Percentiles rank a stretch among this genome's conserved stretches.
Evolutionary conservation across 2,113 vertebrate genomes (phyloP).

Genomic region (Leuciscus idus): DNA sequence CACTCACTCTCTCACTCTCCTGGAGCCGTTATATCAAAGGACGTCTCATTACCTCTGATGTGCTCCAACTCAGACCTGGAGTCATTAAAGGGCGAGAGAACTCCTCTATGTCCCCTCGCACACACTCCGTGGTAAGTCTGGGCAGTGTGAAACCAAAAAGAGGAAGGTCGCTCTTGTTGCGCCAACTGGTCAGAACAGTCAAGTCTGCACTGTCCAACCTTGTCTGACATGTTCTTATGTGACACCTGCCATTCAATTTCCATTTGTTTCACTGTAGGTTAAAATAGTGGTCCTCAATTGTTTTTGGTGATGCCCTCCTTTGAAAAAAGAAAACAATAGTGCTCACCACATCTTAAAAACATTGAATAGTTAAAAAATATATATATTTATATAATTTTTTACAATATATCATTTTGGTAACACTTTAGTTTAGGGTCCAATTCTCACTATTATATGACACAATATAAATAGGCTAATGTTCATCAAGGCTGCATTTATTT

Average conservation of each 20-base stretch:
- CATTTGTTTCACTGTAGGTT: background rate
- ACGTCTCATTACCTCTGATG: conserved; percentile 50
- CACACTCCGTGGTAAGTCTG: background rate
- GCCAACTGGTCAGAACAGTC: background rate
- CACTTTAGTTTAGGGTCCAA: no score
- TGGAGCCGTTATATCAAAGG: conserved; percentile 49
- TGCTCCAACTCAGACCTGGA: conserved; percentile 34
- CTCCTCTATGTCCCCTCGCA: conserved; percentile 18
- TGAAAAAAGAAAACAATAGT: background rate
- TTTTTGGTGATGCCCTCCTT: background rate
- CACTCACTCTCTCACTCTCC: background rate
- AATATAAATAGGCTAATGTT: no score
- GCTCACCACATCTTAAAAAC: background rate
- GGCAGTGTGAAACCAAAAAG: background rate
- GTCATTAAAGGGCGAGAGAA: conserved; percentile 34
- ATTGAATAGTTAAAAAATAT: background rate
- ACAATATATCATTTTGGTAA: no score
- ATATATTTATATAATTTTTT: background rate
- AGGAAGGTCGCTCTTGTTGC: background rate
- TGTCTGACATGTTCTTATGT: background rate
- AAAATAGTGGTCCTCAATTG: background rate
- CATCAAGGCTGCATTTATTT: background rate
- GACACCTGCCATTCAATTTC: background rate
- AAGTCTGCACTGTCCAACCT: background rate
- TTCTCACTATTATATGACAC: no score